phyloP scores from a whole-genome alignment of 1,140 invertebrate genomes.

The Leptonema lineaticorne region DNA sequence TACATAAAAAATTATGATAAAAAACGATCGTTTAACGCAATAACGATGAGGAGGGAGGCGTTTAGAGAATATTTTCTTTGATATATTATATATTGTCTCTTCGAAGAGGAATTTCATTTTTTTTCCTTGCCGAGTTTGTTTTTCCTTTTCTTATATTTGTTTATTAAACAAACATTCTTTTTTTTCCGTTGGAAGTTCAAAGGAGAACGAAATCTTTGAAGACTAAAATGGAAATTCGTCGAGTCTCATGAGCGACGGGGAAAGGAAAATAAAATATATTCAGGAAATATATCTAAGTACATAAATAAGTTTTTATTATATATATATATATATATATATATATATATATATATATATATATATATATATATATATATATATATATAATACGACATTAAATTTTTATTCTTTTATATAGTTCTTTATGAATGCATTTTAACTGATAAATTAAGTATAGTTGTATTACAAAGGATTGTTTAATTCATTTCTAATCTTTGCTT shows the following conservation, averaged over 20 bases:
- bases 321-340: neutral
- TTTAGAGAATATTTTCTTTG: neutral
- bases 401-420: too few relatives aligned
- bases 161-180: constrained; percentile 26
- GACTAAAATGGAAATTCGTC: constrained; percentile 10
- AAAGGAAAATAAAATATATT: neutral
- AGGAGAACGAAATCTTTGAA: constrained; percentile 14
- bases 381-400: too few relatives aligned
- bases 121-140: constrained; percentile 16
- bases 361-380: neutral
- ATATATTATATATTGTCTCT: neutral
- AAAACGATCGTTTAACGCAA: neutral
- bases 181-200: constrained; percentile 9
- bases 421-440: too few relatives aligned
- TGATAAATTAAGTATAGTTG: too few relatives aligned
- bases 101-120: constrained; percentile 21
- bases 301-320: neutral
- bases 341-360: neutral
- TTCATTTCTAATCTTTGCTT: too few relatives aligned
- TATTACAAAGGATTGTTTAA: too few relatives aligned
- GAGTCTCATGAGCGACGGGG: constrained; percentile 13
- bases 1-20: too few relatives aligned
- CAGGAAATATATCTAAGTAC: neutral
- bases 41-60: neutral
- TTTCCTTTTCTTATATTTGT: constrained; percentile 14